Conservation (phyloP, 2,888 invertebrate genomes). For the Pyrrhosoma nymphula region DNA sequence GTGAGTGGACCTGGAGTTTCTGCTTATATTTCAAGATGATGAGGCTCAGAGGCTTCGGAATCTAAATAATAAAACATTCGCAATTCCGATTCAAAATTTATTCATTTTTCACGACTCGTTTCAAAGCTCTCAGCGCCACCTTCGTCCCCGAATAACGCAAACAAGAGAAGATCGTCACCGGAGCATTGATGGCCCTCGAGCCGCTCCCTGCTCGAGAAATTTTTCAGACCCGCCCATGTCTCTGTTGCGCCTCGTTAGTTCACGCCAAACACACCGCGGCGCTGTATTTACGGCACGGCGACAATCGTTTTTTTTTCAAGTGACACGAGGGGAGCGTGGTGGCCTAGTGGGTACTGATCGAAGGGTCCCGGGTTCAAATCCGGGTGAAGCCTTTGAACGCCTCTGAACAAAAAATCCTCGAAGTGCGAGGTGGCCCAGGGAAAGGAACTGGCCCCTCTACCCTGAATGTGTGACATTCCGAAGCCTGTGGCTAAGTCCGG, state of each 20-base stretch:
- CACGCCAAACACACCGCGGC: background rate
- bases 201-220: background rate
- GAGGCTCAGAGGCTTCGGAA: background rate
- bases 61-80: background rate
- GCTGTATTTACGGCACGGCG: no score
- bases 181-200: background rate
- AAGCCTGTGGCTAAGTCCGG: no score
- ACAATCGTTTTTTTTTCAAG: no score
- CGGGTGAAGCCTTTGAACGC: no score
- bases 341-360: no score
- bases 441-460: no score
- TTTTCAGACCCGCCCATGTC: background rate
- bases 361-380: no score
- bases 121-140: background rate
- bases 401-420: no score
- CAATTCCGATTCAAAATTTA: background rate
- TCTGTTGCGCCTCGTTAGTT: background rate
- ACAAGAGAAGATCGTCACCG: background rate
- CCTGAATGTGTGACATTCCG: no score
- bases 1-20: background rate
- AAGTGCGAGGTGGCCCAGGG: no score
- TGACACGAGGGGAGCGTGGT: no score
- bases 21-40: background rate
- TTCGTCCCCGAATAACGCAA: background rate
- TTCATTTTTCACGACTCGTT: background rate